Evolutionary conservation across 1,140 invertebrate genomes (phyloP), one percentile per base, ranked within the genome.

Genomic region (Battus philenor): DNA sequence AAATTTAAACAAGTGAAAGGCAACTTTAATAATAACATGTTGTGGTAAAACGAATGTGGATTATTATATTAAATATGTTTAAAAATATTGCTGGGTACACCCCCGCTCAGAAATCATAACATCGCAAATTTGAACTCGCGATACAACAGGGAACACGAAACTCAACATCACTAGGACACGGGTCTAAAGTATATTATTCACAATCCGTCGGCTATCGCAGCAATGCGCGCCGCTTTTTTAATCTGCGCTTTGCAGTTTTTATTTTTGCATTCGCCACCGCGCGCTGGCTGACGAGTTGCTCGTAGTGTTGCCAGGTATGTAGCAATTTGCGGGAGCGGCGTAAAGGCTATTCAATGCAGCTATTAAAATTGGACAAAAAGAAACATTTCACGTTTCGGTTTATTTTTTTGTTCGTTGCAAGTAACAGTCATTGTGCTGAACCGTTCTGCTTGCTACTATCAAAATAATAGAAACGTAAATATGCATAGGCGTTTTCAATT

Each of bases 331-430:
- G 16, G 9, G 9, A 34, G 15, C 16, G 16, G 11, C 32, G 32
- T 34, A 38, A 39, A 39, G 26, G 22, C 36, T 26, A 39, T 26
- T 39, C 36, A 39, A 15, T 24, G 36, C 12, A 26, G 36, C 36
- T 13, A 26, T 26, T 26, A 39, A 39, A 39, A 39, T 39, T 26
- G 8, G 12, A 39, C 20, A 39, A 26, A 39, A 38, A 20, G 18
- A 20, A 20, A 20, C 18, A 20, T 20, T 20, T 20, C 6, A 20
- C n/a, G n/a, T n/a, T n/a, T n/a, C n/a, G n/a, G n/a, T n/a, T n/a
- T n/a, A n/a, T n/a, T n/a, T 17, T 17, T 10, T 5, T 9, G 16
- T 9, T 16, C 13, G n/a, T 3, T 1, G 8, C 0, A 17, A 10
- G 17, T 18, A 34, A 20, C 15, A 8, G 11, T 29, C 26, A 34